Conservation (phyloP, 2,797 vertebrate genomes). For the Phataginus tricuspis region DNA sequence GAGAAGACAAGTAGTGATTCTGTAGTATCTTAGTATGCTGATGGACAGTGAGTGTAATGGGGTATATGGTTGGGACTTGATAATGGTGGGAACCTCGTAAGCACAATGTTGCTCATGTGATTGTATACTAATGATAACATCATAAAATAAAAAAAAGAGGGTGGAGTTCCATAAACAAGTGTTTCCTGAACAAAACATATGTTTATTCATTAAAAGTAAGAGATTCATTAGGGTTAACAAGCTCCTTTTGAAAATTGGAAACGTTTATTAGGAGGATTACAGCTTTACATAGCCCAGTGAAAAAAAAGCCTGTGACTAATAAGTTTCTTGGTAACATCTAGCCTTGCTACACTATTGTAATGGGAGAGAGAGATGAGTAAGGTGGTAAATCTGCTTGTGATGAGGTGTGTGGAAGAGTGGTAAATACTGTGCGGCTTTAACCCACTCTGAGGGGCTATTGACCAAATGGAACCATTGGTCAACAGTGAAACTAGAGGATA, state of each 20-base stretch:
- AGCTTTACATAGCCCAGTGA: neutral
- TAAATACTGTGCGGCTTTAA: neutral
- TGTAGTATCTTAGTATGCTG: too few relatives aligned
- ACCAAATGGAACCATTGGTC: neutral
- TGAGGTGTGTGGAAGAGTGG: too few relatives aligned
- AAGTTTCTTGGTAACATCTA: neutral
- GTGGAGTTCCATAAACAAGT: neutral
- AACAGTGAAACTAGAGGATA: neutral
- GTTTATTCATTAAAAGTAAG: neutral
- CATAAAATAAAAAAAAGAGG: too few relatives aligned
- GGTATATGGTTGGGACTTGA: too few relatives aligned
- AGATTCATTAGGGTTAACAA: conserved; percentile 18
- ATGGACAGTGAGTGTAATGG: too few relatives aligned
- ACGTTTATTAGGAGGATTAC: neutral
- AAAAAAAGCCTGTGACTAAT: neutral
- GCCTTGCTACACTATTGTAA: neutral
- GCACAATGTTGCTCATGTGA: too few relatives aligned
- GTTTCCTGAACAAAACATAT: neutral
- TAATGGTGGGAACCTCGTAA: too few relatives aligned
- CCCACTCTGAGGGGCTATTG: neutral
- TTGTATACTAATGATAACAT: too few relatives aligned
- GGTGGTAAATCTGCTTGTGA: neutral
- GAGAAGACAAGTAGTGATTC: too few relatives aligned
- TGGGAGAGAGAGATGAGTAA: neutral
- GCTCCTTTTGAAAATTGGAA: conserved; percentile 1